Percentiles rank a stretch among this genome's conserved stretches.
phyloP scores from a whole-genome alignment of 1,140 invertebrate genomes.

The Neodiprion pinetum region DNA sequence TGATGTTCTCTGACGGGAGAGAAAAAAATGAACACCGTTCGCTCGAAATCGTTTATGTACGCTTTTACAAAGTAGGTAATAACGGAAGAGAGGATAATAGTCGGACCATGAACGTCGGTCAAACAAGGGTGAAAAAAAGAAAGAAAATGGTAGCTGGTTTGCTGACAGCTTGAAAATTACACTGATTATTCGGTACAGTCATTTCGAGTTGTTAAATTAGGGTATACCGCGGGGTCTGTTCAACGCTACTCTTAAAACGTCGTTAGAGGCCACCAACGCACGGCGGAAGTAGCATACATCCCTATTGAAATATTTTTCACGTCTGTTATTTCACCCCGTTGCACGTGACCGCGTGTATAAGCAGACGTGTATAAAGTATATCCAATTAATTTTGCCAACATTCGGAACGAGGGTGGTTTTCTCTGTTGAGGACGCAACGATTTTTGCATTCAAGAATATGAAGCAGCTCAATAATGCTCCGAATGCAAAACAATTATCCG shows the following conservation, averaged over 20 bases:
- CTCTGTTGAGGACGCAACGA: too few species aligned
- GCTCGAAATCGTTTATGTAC: background rate
- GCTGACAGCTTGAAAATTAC: background rate
- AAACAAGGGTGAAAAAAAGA: background rate
- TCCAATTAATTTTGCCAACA: background rate
- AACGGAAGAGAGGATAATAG: background rate
- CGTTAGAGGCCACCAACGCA: background rate
- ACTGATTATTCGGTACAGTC: constrained; percentile 3
- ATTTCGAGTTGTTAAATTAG: constrained; percentile 1
- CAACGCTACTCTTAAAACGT: background rate
- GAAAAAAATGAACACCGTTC: background rate
- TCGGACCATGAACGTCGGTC: background rate
- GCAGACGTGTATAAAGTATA: background rate
- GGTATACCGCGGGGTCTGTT: background rate
- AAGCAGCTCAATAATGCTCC: background rate
- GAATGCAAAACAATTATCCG: background rate
- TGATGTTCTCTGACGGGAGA: background rate
- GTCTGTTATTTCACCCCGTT: background rate
- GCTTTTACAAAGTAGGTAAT: background rate
- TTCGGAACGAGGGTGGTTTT: background rate
- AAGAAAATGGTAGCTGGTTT: background rate
- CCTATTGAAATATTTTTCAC: background rate
- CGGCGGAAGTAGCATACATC: background rate
- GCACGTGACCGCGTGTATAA: too few species aligned
- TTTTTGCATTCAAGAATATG: too few species aligned